phyloP scores from a whole-genome alignment of 1,140 invertebrate species.

The Meloidogyne chitwoodi region DNA sequence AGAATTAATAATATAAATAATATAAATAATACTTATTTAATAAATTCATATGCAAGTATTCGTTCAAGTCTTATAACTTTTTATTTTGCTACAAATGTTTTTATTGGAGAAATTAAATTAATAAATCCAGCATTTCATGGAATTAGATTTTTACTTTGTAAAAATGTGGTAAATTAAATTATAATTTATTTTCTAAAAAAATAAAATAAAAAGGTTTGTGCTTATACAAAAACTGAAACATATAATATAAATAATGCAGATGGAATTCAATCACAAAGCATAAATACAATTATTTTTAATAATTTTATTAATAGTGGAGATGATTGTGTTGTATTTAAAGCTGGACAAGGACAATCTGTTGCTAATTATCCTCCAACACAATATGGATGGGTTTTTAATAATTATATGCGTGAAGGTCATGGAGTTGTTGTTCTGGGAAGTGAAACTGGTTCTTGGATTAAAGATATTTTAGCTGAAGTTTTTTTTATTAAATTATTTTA shows the following conservation, averaged over 20 bases:
- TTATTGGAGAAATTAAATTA: neutral
- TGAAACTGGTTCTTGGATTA: neutral
- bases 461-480: constrained; percentile 8
- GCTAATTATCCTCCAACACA: neutral
- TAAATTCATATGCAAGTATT: neutral
- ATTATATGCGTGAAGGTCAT: constrained; percentile 8
- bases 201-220: neutral
- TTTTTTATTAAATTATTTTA: neutral
- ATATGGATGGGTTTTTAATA: constrained; percentile 10
- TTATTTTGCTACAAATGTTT: neutral
- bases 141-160: neutral
- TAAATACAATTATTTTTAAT: constrained; percentile 3
- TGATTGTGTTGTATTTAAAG: neutral
- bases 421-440: constrained; percentile 1
- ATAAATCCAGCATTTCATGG: neutral
- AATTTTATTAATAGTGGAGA: constrained; percentile 9
- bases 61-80: constrained; percentile 2
- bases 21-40: neutral
- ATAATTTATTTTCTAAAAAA: neutral
- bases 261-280: neutral
- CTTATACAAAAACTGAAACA: neutral
- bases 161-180: neutral
- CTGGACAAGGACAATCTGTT: neutral
- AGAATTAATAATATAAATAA: neutral
- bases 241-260: constrained; percentile 9